phyloP scores from a whole-genome alignment of 1,140 invertebrate species.

The Galleria mellonella region DNA sequence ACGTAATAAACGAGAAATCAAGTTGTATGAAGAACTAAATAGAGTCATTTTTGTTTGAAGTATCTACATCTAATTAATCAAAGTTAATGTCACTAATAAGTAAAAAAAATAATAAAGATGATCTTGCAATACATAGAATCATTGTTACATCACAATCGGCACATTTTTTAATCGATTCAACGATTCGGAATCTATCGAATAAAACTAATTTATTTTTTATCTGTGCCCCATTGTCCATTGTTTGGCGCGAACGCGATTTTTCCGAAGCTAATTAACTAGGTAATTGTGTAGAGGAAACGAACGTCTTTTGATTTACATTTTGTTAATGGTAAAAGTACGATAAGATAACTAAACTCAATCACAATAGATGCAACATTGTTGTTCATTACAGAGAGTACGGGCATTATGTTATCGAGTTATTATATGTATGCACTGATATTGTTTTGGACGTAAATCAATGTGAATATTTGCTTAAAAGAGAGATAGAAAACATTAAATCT shows the following conservation, averaged over 20 bases:
- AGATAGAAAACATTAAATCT: neutral
- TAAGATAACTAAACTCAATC: neutral
- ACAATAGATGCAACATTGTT: too few relatives aligned
- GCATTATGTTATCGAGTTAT: too few relatives aligned
- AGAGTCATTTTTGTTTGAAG: too few relatives aligned
- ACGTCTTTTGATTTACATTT: neutral
- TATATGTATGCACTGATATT: too few relatives aligned
- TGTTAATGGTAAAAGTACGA: neutral
- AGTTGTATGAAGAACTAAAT: too few relatives aligned
- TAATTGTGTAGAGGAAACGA: neutral
- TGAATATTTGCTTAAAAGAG: too few relatives aligned
- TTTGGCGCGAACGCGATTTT: constrained; percentile 2
- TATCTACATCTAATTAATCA: too few relatives aligned
- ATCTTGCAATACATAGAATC: neutral
- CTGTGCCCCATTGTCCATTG: constrained; percentile 10
- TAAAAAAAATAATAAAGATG: too few relatives aligned
- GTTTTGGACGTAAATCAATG: too few relatives aligned
- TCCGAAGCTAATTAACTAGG: constrained; percentile 10
- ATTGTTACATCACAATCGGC: constrained; percentile 3
- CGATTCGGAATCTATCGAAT: constrained; percentile 5
- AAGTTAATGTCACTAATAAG: too few relatives aligned
- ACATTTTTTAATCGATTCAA: constrained; percentile 1
- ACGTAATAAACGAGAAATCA: too few relatives aligned
- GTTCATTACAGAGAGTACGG: too few relatives aligned
- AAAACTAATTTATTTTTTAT: constrained; percentile 13